A percentile compares a stretch with the other conserved stretches of the same genome.
phyloP scores from a whole-genome alignment of 2,113 vertebrate genomes.

The Brienomyrus longianalis region DNA sequence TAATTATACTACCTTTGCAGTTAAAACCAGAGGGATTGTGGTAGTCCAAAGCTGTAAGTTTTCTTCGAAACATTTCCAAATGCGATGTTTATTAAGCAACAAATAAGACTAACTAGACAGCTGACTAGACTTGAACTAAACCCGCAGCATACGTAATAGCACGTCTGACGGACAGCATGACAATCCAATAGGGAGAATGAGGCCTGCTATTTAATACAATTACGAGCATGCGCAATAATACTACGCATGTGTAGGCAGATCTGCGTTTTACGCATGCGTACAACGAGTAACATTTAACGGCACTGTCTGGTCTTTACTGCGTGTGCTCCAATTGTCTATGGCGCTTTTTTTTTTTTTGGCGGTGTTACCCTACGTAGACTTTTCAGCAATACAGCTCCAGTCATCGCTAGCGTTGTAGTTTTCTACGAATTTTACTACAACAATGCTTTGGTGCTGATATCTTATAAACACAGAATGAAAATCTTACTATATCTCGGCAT shows the following conservation, averaged over 20 bases:
- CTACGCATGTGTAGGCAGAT: not conserved
- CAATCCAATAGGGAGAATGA: not conserved
- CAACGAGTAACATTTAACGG: not conserved
- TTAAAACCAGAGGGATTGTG: constrained; percentile 81
- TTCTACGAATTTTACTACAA: no score
- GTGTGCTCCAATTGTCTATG: not conserved
- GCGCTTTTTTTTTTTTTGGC: not conserved
- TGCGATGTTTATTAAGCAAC: not conserved
- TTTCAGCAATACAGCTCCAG: no score
- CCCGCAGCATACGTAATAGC: not conserved
- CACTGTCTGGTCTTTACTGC: not conserved
- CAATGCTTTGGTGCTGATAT: no score
- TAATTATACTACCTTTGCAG: constrained; percentile 67
- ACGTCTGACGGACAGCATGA: not conserved
- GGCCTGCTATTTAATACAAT: not conserved
- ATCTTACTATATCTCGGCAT: no score
- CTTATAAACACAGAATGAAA: no score
- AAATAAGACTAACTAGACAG: not conserved
- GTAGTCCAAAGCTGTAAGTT: constrained; percentile 84
- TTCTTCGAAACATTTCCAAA: constrained; percentile 78
- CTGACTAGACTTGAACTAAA: not conserved
- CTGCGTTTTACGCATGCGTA: not conserved
- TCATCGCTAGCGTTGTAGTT: no score
- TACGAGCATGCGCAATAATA: not conserved
- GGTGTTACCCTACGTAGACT: not conserved